These are phyloP conservation scores for Apotomis betuletana DNA, from an alignment of 2,888 invertebrate genomes.

Conservation along the genomic window DNA sequence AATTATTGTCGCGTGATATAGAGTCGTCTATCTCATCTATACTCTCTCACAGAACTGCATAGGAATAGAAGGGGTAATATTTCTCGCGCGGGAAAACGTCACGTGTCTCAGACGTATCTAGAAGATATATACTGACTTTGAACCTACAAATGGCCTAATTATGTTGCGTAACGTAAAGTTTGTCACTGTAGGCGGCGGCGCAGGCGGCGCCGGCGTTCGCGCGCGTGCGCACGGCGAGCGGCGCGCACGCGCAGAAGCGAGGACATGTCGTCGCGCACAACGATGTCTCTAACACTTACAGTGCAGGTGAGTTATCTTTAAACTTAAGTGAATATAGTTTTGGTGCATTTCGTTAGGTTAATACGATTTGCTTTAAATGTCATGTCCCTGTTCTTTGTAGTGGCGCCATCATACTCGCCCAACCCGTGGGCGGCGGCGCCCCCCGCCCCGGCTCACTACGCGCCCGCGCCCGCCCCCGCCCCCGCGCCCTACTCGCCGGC, in stretches of 20 bases:
- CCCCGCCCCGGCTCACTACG: constrained; percentile 44
- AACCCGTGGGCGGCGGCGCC: constrained; percentile 40
- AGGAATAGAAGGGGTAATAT: no score
- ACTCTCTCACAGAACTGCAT: no score
- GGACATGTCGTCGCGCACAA: constrained; percentile 52
- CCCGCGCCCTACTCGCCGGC: no score
- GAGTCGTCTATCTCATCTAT: no score
- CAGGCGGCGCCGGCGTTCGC: constrained; percentile 50
- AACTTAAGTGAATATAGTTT: background rate
- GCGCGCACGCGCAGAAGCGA: constrained; percentile 49
- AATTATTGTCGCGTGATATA: no score
- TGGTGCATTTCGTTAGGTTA: no score
- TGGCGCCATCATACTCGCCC: constrained; percentile 23
- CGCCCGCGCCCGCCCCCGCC: no score
- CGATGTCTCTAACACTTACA: constrained; percentile 50
- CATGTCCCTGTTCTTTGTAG: background rate
- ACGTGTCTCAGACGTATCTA: no score
- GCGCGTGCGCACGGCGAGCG: constrained; percentile 61
- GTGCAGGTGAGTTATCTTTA: constrained; percentile 45
- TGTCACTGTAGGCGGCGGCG: background rate
- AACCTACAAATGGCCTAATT: no score
- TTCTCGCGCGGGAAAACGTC: no score
- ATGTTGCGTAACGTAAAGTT: no score
- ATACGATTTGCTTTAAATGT: background rate
- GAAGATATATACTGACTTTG: no score